phyloP scores from a whole-genome alignment of 2,888 invertebrate genomes.

The Eupithecia exiguata region DNA sequence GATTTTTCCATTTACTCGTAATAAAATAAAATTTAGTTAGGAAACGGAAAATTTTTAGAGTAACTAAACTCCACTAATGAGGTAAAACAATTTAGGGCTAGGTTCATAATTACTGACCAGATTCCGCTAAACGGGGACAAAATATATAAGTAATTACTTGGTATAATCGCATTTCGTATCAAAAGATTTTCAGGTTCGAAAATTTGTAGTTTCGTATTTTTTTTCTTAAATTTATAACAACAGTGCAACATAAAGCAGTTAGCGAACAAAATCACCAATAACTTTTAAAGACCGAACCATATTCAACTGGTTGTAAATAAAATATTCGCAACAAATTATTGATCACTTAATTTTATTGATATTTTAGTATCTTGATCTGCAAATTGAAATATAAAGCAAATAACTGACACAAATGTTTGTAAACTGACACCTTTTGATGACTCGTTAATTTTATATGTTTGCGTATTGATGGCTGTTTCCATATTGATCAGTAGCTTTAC shows the following conservation, averaged over 20 bases:
- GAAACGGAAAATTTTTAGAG: slow-evolving; percentile 28
- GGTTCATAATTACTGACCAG: slow-evolving; percentile 53
- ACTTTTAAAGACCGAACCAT: slow-evolving; percentile 26
- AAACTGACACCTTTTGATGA: slow-evolving; percentile 39
- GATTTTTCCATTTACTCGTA: not conserved
- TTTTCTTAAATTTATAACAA: not conserved
- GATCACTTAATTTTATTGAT: slow-evolving; percentile 43
- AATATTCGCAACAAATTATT: slow-evolving; percentile 38
- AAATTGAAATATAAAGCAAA: slow-evolving; percentile 41
- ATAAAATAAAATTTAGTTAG: not conserved
- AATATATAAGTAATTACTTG: slow-evolving; percentile 47
- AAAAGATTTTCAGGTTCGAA: not conserved
- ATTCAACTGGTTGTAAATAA: slow-evolving; percentile 37
- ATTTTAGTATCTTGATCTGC: slow-evolving; percentile 39
- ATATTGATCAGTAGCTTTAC: slow-evolving; percentile 17
- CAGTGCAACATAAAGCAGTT: not conserved
- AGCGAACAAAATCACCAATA: slow-evolving; percentile 25
- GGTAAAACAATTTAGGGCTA: slow-evolving; percentile 52
- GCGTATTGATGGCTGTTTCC: slow-evolving; percentile 28
- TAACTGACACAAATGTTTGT: slow-evolving; percentile 35
- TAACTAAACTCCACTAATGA: slow-evolving; percentile 49
- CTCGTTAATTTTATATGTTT: slow-evolving; percentile 37
- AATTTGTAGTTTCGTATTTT: too few species aligned
- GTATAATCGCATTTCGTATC: slow-evolving; percentile 24
- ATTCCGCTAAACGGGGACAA: slow-evolving; percentile 50